These are phyloP conservation scores for Meta bourneti DNA, from an alignment of 2,888 invertebrate species.

Conservation along the genomic window DNA sequence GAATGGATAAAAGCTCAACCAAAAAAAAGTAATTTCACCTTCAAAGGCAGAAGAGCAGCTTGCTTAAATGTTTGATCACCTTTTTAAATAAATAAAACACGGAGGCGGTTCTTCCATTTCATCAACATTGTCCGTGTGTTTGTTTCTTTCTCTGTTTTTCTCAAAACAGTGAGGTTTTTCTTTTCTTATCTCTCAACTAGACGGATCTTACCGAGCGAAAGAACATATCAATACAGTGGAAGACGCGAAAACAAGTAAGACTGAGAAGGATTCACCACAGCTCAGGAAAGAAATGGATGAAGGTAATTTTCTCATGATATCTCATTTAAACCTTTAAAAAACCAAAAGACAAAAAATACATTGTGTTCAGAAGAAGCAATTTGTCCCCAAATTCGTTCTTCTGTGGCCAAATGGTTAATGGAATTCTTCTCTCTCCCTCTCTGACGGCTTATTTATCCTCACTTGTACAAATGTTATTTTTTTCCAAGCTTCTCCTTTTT, in stretches of 20 bases:
- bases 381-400: constrained; percentile 40
- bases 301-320: constrained; percentile 64
- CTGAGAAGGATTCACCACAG: constrained; percentile 56
- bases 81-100: constrained; percentile 62
- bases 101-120: not conserved
- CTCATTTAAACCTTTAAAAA: constrained; percentile 65
- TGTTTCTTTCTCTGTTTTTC: not conserved
- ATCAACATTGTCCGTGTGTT: constrained; percentile 45
- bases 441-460: constrained; percentile 43
- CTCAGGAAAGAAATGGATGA: constrained; percentile 65
- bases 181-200: constrained; percentile 37
- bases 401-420: constrained; percentile 63
- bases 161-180: not conserved
- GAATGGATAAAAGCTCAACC: not conserved
- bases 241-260: constrained; percentile 34
- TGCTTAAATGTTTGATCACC: constrained; percentile 62
- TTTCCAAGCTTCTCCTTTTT: constrained; percentile 1
- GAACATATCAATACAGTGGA: constrained; percentile 75
- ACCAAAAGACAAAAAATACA: not conserved
- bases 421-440: constrained; percentile 41
- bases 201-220: constrained; percentile 69
- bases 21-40: constrained; percentile 47
- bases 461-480: constrained; percentile 35
- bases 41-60: constrained; percentile 24
- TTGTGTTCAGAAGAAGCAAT: constrained; percentile 37